These are phyloP conservation scores for Orthosia gracilis DNA, from an alignment of 2,888 invertebrate genomes.

Conservation along the genomic window DNA sequence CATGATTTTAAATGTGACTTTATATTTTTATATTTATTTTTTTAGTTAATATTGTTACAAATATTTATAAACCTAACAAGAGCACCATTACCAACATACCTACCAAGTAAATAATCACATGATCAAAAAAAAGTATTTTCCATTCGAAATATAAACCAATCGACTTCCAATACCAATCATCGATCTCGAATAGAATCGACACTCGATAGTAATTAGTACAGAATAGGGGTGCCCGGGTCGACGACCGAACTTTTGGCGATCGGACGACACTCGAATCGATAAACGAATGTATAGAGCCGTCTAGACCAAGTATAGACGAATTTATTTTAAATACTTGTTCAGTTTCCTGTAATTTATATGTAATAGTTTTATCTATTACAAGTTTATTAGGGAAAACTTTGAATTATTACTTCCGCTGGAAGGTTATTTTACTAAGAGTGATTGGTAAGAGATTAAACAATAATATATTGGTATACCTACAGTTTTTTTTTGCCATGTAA, in stretches of 20 bases:
- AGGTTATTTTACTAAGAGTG: slow-evolving; percentile 22
- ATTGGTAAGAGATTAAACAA: background rate
- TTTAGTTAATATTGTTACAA: too few species aligned
- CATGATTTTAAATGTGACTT: background rate
- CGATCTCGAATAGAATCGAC: slow-evolving; percentile 39
- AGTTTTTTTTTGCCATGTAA: background rate
- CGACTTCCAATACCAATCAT: slow-evolving; percentile 25
- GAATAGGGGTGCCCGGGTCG: slow-evolving; percentile 81
- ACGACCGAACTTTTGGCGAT: slow-evolving; percentile 72
- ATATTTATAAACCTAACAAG: background rate
- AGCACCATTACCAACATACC: background rate
- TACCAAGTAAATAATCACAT: background rate
- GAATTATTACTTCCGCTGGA: slow-evolving; percentile 20
- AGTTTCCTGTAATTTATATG: slow-evolving; percentile 34
- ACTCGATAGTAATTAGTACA: slow-evolving; percentile 62
- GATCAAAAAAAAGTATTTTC: background rate
- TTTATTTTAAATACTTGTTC: slow-evolving; percentile 48
- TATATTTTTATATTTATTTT: too few species aligned
- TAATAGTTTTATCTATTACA: slow-evolving; percentile 1
- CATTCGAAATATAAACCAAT: slow-evolving; percentile 7
- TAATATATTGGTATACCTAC: background rate
- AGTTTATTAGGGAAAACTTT: slow-evolving; percentile 16
- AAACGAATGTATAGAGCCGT: slow-evolving; percentile 62
- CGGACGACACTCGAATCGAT: slow-evolving; percentile 68
- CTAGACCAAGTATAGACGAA: slow-evolving; percentile 68